Evolutionary conservation across 2,888 invertebrate species (phyloP), one percentile per base, ranked within the genome.

Genomic region (Sesamia inferens): DNA sequence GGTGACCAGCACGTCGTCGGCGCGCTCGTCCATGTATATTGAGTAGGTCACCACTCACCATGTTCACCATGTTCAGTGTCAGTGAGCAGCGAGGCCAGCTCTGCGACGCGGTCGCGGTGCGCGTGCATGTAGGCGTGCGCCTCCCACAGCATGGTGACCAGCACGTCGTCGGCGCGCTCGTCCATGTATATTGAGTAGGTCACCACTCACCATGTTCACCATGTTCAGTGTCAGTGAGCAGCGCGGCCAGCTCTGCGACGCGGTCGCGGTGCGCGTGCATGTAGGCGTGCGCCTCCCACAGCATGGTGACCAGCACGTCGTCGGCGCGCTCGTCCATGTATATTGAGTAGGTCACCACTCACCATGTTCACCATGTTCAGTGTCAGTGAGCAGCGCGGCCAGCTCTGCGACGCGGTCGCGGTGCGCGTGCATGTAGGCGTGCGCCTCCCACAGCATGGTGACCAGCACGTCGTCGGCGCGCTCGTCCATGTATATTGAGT

Each of bases 101-200:
- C 97, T 22, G 92, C 93, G 14, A 98, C 93, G 39, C 96, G 93
- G 84, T 96, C 96, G 48, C 96, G 89, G 85, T 97, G 97, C n/a
- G 95, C 94, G 85, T 97, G 96, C 97, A 98, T 98, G 89, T 98
- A 98, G 0, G 98, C 98, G 90, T 98, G 98, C 14, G 98, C 97
- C 91, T 98, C 98, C 99, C 99, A 99, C 85, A 99, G 97, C 98
- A 99, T 98, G 86, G 98, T 97, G 71, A 99, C 98, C 14, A 99
- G 96, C 67, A 97, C 70, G 57, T 89, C 89, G 82, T 91, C 93
- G 76, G 97, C 97, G 74, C 97, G 98, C 92, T 99, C 99, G 94
- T 99, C 99, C 97, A 99, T 98, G 0, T 39, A 39, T 5, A 39
- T 31, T n/a, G 44, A 74, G 31, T 16, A 51, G 68, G 31, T 31